Base-by-base conservation (phyloP, 2,888 invertebrate species). In the Osmoderma eremita region DNA sequence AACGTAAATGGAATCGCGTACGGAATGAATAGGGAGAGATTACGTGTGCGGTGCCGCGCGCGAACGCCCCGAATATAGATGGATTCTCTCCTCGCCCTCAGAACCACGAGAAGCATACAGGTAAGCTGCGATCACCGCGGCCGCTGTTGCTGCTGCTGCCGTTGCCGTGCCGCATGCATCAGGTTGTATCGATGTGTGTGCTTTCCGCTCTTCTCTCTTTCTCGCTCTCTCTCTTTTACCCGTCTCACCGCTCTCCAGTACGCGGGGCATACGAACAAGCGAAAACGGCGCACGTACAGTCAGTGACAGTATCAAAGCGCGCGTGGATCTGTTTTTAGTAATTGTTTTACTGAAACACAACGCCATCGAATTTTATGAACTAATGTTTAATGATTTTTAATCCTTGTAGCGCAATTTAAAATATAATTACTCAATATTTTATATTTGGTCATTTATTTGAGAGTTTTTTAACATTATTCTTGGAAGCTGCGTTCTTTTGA, bases 151-250 rank as follows among this genome's bases (percentile, higher is more conserved):
- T 51, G 30, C 30, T 10, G 30, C 10, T 30, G 30, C 30, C 30
- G 30, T 10, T 10, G 30, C 30, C 50, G 24, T 30, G 42, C 58
- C 74, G 78, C 79, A 80, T 80, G 80, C 80, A 80, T 80, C 80
- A 80, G 80, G 80, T 80, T 80, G 79, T 79, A 79, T 77, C 76
- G 79, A 78, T 76, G 80, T 76, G 72, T 74, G 68, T 70, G 64
- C 67, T 67, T 70, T 65, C 65, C 69, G 72, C 67, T 50, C 63
- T 63, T 62, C 67, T 67, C 61, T 24, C 56, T 50, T 15, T 30
- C 10, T 8, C 22, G 42, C 49, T 20, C 18, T 51, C 39, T 56
- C 5, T 22, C 10, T 36, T n/a, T n/a, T n/a, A n/a, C n/a, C n/a
- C 42, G 10, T 53, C 12, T 38, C 48, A 18, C 13, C 36, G 24